phyloP scores from a whole-genome alignment of 2,888 invertebrate species.

The Aphelenchoides bicaudatus region DNA sequence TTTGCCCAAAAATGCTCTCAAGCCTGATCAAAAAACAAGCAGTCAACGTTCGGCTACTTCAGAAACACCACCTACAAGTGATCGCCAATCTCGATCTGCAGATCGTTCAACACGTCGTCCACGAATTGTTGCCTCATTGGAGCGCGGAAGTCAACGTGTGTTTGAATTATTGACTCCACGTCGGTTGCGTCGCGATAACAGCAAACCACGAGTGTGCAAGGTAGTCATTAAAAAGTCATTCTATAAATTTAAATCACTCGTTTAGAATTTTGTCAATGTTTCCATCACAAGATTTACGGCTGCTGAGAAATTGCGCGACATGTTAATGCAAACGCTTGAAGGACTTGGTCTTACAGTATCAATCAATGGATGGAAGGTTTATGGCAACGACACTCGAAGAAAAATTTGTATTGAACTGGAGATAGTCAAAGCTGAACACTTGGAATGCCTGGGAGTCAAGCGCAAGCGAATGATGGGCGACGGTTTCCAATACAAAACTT shows the following conservation, averaged over 20 bases:
- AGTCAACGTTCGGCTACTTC: not conserved
- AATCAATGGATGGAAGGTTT: conserved; percentile 65
- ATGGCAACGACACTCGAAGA: conserved; percentile 64
- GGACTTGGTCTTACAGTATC: not conserved
- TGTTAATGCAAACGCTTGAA: conserved; percentile 61
- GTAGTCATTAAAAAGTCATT: conserved; percentile 24
- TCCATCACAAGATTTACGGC: conserved; percentile 71
- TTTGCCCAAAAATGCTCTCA: too few species aligned
- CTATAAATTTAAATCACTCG: conserved; percentile 24
- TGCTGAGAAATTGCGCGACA: conserved; percentile 69
- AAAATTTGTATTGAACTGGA: conserved; percentile 73
- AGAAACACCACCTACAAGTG: conserved; percentile 15
- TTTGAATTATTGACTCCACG: conserved; percentile 71
- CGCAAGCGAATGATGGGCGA: conserved; percentile 75
- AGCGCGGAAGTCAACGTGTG: conserved; percentile 70
- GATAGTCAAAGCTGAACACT: conserved; percentile 64
- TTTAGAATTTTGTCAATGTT: conserved; percentile 71
- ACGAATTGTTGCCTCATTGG: conserved; percentile 70
- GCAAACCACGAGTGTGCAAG: conserved; percentile 20
- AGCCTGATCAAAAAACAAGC: too few species aligned
- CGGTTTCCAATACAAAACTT: conserved; percentile 74
- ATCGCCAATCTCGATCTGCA: conserved; percentile 18
- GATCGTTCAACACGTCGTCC: conserved; percentile 45
- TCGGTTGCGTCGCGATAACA: conserved; percentile 42
- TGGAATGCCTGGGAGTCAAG: conserved; percentile 67